Evolutionary conservation across 2,888 invertebrate species (phyloP), one percentile per base, ranked within the genome.

Genomic region (Sicus ferrugineus): DNA sequence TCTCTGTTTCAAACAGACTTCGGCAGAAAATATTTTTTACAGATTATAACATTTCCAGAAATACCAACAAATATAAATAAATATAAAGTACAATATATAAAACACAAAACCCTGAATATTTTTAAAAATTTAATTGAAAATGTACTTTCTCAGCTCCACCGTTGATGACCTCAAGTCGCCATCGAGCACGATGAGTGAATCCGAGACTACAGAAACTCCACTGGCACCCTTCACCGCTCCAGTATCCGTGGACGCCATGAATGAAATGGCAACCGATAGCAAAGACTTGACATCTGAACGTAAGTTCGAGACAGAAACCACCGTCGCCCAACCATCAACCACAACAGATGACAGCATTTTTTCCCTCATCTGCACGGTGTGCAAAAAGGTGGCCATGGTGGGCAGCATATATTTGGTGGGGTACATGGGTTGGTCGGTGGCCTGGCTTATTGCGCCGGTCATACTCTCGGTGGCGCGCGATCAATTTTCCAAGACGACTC

Each of bases 381-480:
- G 88, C 34, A 92, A 92, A 82, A 91, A 91, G 86, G 88, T 91
- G 58, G 89, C 90, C 65, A 87, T 93, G 67, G 91, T 93, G 30
- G 93, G 93, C 28, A 86, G 89, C 9, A 91, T 94, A 56, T 95
- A 94, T 86, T 84, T 93, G 66, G 90, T 92, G 63, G 94, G 94
- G 2, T 94, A 94, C 80, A 91, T 93, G 91, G 91, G 93, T 82
- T 92, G 95, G 89, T 84, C 84, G 14, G 83, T 84, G 54, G 95
- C 94, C 59, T 97, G 97, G 97, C 88, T 97, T 26, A 89, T 96
- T 73, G 80, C 83, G 0, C 96, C 95, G 0, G 88, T 96, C 30
- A 88, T 94, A 28, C 86, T 95, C 66, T 90, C 93, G 4, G 93
- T 94, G 67, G 88, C 94, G 75, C 89, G 93, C 63, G 92, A 93